Percentiles rank a stretch among this genome's conserved stretches.
Conservation (phyloP, 2,113 vertebrate genomes). For the Perognathus longimembris region DNA sequence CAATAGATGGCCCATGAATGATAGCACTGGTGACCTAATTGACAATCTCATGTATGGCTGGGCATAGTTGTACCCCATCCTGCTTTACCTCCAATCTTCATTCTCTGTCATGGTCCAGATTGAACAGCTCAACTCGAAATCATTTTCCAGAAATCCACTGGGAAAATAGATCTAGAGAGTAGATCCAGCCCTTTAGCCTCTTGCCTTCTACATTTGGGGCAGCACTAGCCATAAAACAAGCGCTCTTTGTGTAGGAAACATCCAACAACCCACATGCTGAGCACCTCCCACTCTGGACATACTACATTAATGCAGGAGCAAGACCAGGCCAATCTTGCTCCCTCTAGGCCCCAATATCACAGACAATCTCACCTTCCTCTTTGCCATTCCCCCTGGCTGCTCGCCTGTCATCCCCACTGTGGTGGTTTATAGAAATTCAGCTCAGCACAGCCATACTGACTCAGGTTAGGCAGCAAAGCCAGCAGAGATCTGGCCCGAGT, state of each 20-base stretch:
- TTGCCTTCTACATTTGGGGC: not conserved
- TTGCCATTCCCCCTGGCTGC: slow-evolving; percentile 69
- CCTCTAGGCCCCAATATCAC: slow-evolving; percentile 3
- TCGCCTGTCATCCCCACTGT: slow-evolving; percentile 47
- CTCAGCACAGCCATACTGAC: slow-evolving; percentile 23
- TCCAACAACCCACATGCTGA: not conserved
- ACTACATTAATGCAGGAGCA: slow-evolving; percentile 69
- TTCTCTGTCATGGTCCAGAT: not conserved
- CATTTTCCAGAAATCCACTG: not conserved
- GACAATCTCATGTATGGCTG: not conserved
- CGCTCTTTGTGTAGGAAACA: not conserved
- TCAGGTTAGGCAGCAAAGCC: slow-evolving; percentile 66
- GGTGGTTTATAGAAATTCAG: slow-evolving; percentile 80
- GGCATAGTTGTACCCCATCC: not conserved
- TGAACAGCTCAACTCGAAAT: not conserved
- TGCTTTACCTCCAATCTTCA: not conserved
- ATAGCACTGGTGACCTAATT: not conserved
- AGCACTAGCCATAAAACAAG: not conserved
- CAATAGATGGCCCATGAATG: not conserved
- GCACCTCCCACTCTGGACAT: not conserved
- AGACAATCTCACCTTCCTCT: slow-evolving; percentile 59
- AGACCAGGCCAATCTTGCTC: slow-evolving; percentile 48
- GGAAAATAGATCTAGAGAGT: not conserved
- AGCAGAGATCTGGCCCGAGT: slow-evolving; percentile 78
- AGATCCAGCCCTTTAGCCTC: not conserved